phyloP scores from a whole-genome alignment of 2,888 invertebrate species.

The Helleia helle region DNA sequence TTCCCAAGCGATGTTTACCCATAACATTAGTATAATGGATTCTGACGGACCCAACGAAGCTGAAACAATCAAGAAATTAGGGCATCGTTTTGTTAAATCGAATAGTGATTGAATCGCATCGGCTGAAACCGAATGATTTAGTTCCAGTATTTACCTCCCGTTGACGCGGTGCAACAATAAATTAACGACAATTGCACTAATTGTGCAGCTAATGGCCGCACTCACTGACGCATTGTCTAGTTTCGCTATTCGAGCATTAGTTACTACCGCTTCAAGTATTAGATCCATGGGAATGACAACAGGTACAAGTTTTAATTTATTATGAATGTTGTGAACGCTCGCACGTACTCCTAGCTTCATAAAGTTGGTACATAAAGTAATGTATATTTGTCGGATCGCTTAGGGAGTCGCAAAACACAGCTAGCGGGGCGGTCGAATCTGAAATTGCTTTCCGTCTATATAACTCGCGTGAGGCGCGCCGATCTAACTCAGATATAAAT shows the following conservation, averaged over 20 bases:
- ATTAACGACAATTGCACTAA: conserved; percentile 71
- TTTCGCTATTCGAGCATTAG: conserved; percentile 45
- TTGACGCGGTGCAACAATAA: conserved; percentile 49
- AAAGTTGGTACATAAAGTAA: too few species aligned
- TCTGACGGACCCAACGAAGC: background rate
- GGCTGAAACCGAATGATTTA: conserved; percentile 25
- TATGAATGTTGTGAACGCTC: background rate
- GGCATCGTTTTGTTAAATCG: conserved; percentile 8
- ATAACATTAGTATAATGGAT: too few species aligned
- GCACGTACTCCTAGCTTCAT: too few species aligned
- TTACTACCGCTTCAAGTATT: conserved; percentile 32
- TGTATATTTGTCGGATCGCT: conserved; percentile 21
- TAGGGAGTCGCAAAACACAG: conserved; percentile 25
- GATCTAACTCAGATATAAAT: conserved; percentile 60
- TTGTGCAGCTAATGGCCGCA: conserved; percentile 61
- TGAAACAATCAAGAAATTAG: conserved; percentile 9
- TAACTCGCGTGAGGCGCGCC: conserved; percentile 50
- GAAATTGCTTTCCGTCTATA: conserved; percentile 50
- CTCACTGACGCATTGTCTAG: conserved; percentile 61
- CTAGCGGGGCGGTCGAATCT: conserved; percentile 36
- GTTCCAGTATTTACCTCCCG: conserved; percentile 28
- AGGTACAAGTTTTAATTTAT: background rate
- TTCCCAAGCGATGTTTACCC: too few species aligned
- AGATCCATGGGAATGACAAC: conserved; percentile 10
- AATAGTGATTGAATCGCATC: conserved; percentile 10